Evolutionary conservation across 2,797 vertebrate genomes (phyloP), one percentile per base, ranked within the genome.

Genomic region (Scolopax bukidnonensis): DNA sequence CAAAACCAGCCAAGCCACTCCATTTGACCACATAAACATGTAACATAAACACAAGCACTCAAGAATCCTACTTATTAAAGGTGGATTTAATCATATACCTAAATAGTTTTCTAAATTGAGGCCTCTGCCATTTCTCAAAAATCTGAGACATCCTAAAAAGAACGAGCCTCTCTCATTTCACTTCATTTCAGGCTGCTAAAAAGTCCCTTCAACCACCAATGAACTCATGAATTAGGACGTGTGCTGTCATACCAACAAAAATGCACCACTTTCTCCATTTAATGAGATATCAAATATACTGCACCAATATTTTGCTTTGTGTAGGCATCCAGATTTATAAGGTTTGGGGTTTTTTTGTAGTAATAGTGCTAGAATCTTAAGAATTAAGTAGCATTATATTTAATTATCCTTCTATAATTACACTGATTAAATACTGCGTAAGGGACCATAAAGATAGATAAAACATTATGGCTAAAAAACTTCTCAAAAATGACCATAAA

Each of bases 331-430:
- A 85, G 88, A 94, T 97, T 96, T 97, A 93, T 67, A 90, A 68
- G 47, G 36, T 20, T 0, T 3, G 91, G 91, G 96, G 92, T 93
- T 96, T 97, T 82, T 82, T 97, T 96, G 95, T 96, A 97, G 95
- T 84, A 97, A 97, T 75, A 97, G 95, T 90, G 89, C 94, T 98
- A 98, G 97, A 97, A 98, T 97, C 97, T 97, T 97, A 97, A 98
- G 97, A 97, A 98, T 93, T 97, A 79, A 97, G 97, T 94, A 97
- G 93, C 96, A 95, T 97, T 98, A 96, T 97, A 98, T 98, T 98
- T 98, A 98, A 98, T 98, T 98, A 98, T 97, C 96, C 97, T 98
- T 93, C 96, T 96, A 97, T 98, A 98, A 98, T 98, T 98, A 98
- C 92, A 96, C 96, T 98, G 98, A 98, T 98, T 98, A 98, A 98